Evolutionary conservation across 53 echinoderm and acorn worm species (phyloP), one percentile per base, ranked within the genome.

Genomic region (Pentamera pediparva): DNA sequence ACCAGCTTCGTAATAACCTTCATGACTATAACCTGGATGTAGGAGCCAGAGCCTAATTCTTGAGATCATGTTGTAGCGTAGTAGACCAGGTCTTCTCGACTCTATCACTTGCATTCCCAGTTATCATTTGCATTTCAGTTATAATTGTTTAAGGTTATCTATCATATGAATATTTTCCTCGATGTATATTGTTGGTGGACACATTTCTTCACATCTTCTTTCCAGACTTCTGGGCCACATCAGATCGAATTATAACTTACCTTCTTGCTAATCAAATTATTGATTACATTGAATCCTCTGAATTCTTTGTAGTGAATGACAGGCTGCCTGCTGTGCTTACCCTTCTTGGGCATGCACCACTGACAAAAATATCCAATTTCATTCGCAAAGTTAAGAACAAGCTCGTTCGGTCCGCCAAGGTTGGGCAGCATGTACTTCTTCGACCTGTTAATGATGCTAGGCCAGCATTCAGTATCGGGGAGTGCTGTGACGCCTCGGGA

Each of bases 311-410:
- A 51, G 52, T 51, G 7, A 51, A 51, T 9, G 52, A 51, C 52
- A 61, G 61, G 15, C 61, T 61, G 32, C 61, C 61, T 32, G 61
- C 32, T 32, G 61, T 61, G 6, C 61, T 61, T 61, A 9, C 32
- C 10, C 32, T 35, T 9, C 61, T 61, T 61, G 61, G 61, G 10
- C 61, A 61, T 32, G 8, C 61, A 30, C 32, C 61, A 35, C 13
- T 35, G 15, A 32, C 13, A 35, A 9, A 61, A 30, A 61, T 61
- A 61, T 61, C 32, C 6, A 61, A 61, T 35, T 61, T 61, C 35
- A 35, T 61, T 61, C 61, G 61, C 32, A 61, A 61, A 61, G 61
- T 61, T 35, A 30, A 35, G 61, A 61, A 61, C 32, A 61, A 19
- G 35, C 15, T 61, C 61, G 35, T 35, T 9, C 13, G 61, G 35